Evolutionary conservation across 92 coral and sea anemone species (phyloP).

Genomic region (Meandrina meandrites): DNA sequence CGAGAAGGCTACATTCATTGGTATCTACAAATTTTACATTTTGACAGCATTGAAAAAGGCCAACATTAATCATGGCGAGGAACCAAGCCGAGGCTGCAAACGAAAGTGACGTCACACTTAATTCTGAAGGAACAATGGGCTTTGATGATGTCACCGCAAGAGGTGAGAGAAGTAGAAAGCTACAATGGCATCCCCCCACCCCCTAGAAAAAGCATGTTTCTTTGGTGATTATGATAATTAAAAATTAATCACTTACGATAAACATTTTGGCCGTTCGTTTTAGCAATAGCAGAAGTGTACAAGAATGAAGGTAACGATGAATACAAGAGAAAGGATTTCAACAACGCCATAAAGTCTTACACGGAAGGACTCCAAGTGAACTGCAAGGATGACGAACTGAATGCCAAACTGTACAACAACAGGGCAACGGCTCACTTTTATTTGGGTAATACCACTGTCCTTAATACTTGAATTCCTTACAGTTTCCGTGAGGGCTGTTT

Average conservation of each 20-base stretch:
- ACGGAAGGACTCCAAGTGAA: constrained; percentile 80
- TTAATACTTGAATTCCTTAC: no score
- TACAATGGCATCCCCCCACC: not conserved
- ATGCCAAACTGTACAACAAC: constrained; percentile 78
- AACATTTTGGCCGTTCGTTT: no score
- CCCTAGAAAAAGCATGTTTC: no score
- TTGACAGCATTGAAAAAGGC: not conserved
- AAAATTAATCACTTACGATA: no score
- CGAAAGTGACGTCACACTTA: not conserved
- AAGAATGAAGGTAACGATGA: constrained; percentile 87
- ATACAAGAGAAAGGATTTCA: constrained; percentile 75
- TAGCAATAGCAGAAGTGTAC: constrained; percentile 77
- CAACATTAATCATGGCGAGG: not conserved
- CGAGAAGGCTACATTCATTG: not conserved
- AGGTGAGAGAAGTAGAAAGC: not conserved
- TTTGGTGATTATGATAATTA: no score
- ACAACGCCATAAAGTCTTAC: constrained; percentile 76
- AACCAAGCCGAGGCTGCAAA: not conserved
- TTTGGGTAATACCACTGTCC: constrained; percentile 55
- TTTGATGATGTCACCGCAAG: not conserved
- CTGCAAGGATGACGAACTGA: constrained; percentile 63
- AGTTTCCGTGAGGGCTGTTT: no score
- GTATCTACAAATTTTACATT: not conserved
- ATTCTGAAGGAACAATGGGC: not conserved
- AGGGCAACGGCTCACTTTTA: constrained; percentile 77